A percentile compares a stretch with the other conserved stretches of the same genome.
Conservation (phyloP, 1,140 invertebrate species). For the Drosophila varians region DNA sequence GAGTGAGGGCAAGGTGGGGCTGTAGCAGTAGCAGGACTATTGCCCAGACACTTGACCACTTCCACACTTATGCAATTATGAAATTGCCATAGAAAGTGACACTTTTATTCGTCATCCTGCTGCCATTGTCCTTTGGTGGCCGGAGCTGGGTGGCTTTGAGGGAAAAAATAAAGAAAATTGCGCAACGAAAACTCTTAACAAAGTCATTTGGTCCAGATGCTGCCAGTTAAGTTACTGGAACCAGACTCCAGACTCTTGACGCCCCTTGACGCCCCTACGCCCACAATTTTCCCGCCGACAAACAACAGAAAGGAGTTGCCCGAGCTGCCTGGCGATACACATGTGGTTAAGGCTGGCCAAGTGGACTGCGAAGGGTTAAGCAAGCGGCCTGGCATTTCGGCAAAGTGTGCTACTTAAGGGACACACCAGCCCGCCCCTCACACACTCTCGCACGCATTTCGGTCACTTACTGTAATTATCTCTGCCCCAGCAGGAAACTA, state of each 20-base stretch:
- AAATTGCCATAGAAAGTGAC: constrained; percentile 82
- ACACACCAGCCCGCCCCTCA: not conserved
- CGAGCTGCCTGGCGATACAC: constrained; percentile 45
- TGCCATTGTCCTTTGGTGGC: constrained; percentile 57
- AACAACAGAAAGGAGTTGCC: constrained; percentile 43
- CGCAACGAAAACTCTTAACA: constrained; percentile 81
- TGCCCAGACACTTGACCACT: constrained; percentile 76
- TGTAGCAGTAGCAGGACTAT: constrained; percentile 31
- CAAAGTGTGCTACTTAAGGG: constrained; percentile 60
- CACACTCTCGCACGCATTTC: constrained; percentile 38
- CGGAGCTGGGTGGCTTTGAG: not conserved
- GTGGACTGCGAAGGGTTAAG: constrained; percentile 70
- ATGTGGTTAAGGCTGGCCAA: constrained; percentile 62
- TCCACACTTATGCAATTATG: constrained; percentile 81
- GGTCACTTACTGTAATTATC: constrained; percentile 76
- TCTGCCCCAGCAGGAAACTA: constrained; percentile 38
- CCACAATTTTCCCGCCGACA: constrained; percentile 14
- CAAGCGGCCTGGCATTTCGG: constrained; percentile 55
- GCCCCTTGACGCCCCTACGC: not conserved
- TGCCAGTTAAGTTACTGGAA: constrained; percentile 71
- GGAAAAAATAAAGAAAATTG: constrained; percentile 69
- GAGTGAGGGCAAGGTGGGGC: not conserved
- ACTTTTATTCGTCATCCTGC: constrained; percentile 76
- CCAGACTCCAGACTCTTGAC: constrained; percentile 22
- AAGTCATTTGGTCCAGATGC: constrained; percentile 80